Evolutionary conservation across 2,888 invertebrate genomes (phyloP).

Genomic region (Pollenia labialis): DNA sequence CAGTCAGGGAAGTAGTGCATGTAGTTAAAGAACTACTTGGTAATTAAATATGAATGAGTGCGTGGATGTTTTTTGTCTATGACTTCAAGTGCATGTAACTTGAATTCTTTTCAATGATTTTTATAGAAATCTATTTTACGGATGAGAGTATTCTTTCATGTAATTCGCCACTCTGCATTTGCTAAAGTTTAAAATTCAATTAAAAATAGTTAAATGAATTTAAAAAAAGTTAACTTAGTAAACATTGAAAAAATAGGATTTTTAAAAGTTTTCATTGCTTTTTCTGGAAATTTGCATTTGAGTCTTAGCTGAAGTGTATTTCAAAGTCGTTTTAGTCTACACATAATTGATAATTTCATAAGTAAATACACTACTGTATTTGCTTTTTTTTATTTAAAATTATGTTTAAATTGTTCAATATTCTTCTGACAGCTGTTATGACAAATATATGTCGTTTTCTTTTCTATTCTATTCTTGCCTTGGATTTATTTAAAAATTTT

Average conservation of each 20-base stretch:
- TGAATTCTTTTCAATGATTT: constrained; percentile 33
- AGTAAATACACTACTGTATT: not conserved
- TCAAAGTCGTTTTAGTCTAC: not conserved
- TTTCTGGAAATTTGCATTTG: too few species aligned
- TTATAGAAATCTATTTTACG: constrained; percentile 15
- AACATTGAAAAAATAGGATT: too few species aligned
- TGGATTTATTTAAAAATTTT: constrained; percentile 31
- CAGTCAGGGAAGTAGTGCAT: too few species aligned
- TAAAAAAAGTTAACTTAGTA: too few species aligned
- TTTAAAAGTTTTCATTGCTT: too few species aligned
- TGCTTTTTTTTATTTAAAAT: not conserved
- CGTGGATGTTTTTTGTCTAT: not conserved
- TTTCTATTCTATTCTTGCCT: constrained; percentile 20
- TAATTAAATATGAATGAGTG: not conserved
- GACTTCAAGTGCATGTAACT: not conserved
- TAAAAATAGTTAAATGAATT: too few species aligned
- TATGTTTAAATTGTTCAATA: constrained; percentile 53
- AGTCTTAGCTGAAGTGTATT: not conserved
- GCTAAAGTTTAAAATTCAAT: too few species aligned
- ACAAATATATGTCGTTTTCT: constrained; percentile 55
- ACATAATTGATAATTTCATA: not conserved
- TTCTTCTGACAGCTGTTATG: constrained; percentile 65
- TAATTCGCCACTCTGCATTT: too few species aligned
- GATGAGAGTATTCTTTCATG: not conserved
- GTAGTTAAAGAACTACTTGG: too few species aligned